phyloP scores from a whole-genome alignment of 2,113 vertebrate species.

The Paradisaea rubra region DNA sequence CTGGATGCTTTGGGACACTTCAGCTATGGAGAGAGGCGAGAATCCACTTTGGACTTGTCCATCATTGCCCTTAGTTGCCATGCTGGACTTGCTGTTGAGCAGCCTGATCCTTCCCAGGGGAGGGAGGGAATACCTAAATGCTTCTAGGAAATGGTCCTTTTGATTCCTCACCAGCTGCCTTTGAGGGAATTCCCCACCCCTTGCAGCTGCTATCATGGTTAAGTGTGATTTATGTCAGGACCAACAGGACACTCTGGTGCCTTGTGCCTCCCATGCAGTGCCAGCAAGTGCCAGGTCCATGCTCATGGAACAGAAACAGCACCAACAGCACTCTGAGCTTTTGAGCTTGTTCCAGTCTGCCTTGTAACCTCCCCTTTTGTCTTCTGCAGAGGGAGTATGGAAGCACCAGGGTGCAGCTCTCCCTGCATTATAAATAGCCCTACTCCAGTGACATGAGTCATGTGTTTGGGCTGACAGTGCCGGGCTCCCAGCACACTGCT shows the following conservation, averaged over 20 bases:
- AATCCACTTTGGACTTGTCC: background rate
- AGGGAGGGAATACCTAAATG: background rate
- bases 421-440: slow-evolving; percentile 31
- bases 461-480: slow-evolving; percentile 39
- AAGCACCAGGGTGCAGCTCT: background rate
- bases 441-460: slow-evolving; percentile 15
- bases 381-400: background rate
- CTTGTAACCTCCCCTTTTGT: background rate
- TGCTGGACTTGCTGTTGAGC: background rate
- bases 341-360: background rate
- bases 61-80: background rate
- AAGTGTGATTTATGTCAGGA: background rate
- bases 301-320: background rate
- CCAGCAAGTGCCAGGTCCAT: background rate
- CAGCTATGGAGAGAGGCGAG: background rate
- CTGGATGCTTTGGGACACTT: background rate
- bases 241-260: background rate
- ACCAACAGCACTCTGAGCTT: background rate
- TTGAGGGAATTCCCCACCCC: slow-evolving; percentile 8
- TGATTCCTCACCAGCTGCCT: slow-evolving; percentile 6
- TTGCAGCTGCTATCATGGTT: background rate
- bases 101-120: background rate
- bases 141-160: slow-evolving; percentile 5
- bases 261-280: background rate
- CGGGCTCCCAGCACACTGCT: background rate